These are phyloP conservation scores for Lutjanus campechanus DNA, from an alignment of 2,797 vertebrate genomes.

Conservation along the genomic window DNA sequence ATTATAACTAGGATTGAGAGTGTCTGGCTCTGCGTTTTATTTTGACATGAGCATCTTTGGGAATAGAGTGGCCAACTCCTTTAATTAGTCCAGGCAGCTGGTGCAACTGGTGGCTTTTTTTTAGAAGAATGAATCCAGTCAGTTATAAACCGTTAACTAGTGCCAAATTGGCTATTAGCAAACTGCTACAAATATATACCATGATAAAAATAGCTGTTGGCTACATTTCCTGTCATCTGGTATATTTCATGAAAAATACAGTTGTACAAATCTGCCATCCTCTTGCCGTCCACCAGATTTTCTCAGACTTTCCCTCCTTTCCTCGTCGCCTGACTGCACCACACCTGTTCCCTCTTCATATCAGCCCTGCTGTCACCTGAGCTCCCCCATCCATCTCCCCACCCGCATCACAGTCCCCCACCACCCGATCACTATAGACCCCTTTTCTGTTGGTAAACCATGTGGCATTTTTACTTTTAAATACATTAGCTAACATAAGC, in stretches of 20 bases:
- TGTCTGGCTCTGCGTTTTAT: neutral
- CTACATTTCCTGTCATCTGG: neutral
- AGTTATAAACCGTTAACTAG: neutral
- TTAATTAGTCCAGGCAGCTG: slow-evolving; percentile 41
- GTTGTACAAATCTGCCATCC: neutral
- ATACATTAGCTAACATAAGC: no score
- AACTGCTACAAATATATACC: neutral
- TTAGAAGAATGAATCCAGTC: slow-evolving; percentile 34
- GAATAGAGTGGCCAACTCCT: slow-evolving; percentile 31
- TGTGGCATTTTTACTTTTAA: no score
- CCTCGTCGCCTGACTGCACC: neutral
- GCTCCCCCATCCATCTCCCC: neutral
- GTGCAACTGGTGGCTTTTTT: slow-evolving; percentile 14
- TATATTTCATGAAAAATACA: neutral
- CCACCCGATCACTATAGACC: neutral
- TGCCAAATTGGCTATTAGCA: neutral
- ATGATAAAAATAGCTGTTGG: neutral
- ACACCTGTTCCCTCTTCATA: neutral
- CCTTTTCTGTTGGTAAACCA: no score
- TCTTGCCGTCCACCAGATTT: neutral
- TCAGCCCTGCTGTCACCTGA: neutral
- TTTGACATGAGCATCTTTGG: slow-evolving; percentile 28
- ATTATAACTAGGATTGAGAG: no score
- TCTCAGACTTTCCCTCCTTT: neutral
- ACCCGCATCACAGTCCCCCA: neutral